Conservation (phyloP, 2,888 invertebrate species). For the Drosophila suboccidentalis region DNA sequence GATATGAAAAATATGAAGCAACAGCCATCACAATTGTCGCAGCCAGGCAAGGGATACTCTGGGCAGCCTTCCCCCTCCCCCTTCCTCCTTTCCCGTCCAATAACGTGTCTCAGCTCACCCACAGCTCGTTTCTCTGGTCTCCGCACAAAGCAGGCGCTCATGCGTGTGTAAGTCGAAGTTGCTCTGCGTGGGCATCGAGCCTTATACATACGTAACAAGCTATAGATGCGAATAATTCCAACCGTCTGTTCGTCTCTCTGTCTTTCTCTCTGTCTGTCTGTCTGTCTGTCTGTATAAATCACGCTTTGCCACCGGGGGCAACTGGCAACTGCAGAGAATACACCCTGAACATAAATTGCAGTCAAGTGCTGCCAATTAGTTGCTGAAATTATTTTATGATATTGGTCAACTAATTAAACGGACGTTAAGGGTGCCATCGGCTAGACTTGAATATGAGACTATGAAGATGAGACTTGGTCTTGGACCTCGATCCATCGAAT, state of each 20-base stretch:
- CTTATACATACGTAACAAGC: slow-evolving; percentile 39
- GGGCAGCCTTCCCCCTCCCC: neutral
- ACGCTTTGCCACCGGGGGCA: slow-evolving; percentile 40
- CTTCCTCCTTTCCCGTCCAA: neutral
- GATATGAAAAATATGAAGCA: slow-evolving; percentile 80
- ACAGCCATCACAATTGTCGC: slow-evolving; percentile 73
- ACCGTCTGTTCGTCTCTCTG: neutral
- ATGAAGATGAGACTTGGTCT: neutral
- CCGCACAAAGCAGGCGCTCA: slow-evolving; percentile 60
- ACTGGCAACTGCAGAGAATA: slow-evolving; percentile 12
- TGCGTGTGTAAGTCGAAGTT: slow-evolving; percentile 52
- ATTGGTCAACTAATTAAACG: slow-evolving; percentile 76
- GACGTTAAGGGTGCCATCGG: slow-evolving; percentile 38
- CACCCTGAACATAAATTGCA: slow-evolving; percentile 67
- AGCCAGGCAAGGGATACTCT: slow-evolving; percentile 57
- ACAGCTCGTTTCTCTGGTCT: neutral
- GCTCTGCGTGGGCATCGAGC: slow-evolving; percentile 53
- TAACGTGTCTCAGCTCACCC: neutral
- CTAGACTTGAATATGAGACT: neutral
- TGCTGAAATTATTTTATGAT: slow-evolving; percentile 78
- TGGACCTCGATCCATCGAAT: neutral
- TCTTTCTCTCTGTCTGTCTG: slow-evolving; percentile 14
- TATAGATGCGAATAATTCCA: slow-evolving; percentile 19
- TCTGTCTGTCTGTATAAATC: slow-evolving; percentile 58
- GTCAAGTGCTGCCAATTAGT: slow-evolving; percentile 80